Evolutionary conservation across 2,888 invertebrate species (phyloP).

Genomic region (Cantharis lateralis): DNA sequence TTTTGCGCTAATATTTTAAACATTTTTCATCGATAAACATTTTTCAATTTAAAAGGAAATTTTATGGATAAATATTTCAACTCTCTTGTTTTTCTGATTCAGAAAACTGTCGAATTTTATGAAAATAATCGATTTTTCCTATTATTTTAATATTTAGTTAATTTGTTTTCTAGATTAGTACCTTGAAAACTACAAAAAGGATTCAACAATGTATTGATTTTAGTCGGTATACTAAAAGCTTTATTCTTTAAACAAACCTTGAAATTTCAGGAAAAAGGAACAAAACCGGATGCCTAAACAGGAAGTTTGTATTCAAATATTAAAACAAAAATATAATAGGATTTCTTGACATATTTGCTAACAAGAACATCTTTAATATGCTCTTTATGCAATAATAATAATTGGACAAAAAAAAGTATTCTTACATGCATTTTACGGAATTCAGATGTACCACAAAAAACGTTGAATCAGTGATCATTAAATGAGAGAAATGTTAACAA

Average conservation of each 20-base stretch:
- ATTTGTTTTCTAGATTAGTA: background rate
- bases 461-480: background rate
- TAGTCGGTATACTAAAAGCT: background rate
- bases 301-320: background rate
- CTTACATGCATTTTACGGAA: background rate
- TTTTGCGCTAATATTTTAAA: no score
- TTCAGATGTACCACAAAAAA: background rate
- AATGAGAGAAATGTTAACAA: no score
- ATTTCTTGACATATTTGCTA: background rate
- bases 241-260: background rate
- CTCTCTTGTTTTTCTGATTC: no score
- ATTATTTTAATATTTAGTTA: background rate
- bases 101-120: no score
- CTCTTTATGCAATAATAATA: background rate
- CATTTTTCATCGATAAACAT: no score
- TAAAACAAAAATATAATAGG: background rate
- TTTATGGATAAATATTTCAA: no score
- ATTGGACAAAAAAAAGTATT: no score
- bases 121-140: no score
- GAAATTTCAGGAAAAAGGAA: background rate
- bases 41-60: no score
- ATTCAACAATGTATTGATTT: background rate
- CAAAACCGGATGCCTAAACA: background rate
- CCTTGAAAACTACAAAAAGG: background rate
- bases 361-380: background rate